Evolutionary conservation across 1,140 invertebrate species (phyloP), one percentile per base, ranked within the genome.

Genomic region (Bombus haemorrhoidalis): DNA sequence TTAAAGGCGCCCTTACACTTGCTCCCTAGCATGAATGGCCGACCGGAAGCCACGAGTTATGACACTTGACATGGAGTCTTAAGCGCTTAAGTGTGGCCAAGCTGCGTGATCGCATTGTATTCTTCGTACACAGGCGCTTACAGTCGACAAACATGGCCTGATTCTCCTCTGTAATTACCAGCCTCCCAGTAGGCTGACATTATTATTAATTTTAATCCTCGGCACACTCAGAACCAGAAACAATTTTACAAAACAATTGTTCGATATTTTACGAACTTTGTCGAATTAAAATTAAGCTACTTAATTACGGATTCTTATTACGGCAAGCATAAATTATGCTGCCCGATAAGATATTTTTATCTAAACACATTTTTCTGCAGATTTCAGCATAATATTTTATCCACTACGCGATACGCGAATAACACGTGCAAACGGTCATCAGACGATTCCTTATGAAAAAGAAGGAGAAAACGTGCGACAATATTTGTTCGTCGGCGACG

Each of bases 11-110:
- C 81, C 77, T 91, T 87, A 90, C 84, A 86, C 80, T 91, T 86
- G 77, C 68, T 64, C 83, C 57, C 68, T 68, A 62, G 73, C 74
- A 69, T 88, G 86, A 89, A 89, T 90, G 68, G 90, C 89, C 86
- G 91, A 92, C 93, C 93, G 94, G 94, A 94, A 94, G 91, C 86
- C 83, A 87, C 93, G 93, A 94, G 92, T 94, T 94, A 93, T 93
- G 92, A 94, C 92, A 91, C 91, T 93, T 92, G 89, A 91, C 88
- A 90, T 80, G 86, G 77, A 89, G 87, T 86, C 90, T 92, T 93
- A 92, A 92, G 91, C 87, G 89, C 86, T 93, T 92, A 92, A 93
- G 90, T 89, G 91, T 89, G 87, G 84, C 90, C 91, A 87, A 92
- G 89, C 90, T 91, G 92, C 83, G 86, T 81, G 78, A 64, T 72